Base-by-base conservation (phyloP, 2,113 vertebrate species). In the Salvator merianae region DNA sequence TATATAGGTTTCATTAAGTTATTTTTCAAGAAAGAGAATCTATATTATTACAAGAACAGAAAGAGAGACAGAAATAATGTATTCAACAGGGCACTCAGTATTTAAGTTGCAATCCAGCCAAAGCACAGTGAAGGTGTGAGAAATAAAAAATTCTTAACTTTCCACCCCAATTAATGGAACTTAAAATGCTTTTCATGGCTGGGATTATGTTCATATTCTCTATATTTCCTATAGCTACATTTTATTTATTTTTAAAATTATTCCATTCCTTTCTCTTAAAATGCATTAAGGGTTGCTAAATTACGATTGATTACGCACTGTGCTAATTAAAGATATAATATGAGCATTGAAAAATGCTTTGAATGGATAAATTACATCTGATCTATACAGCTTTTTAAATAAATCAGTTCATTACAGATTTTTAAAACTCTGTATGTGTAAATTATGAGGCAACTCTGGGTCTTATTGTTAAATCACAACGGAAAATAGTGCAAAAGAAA, bases 1-100 rank as follows among this genome's bases (percentile, higher is more conserved):
- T 75, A 86, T 38, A 65, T 3, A 82, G 30, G 63, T 89, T 84
- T 85, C 71, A 87, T 70, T 82, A 62, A 63, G 53, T 8, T 69
- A 75, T n/a, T 53, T 36, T 73, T 26, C 9, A 83, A 77, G 74
- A 84, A 89, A 30, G 85, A 79, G 47, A n/a, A 73, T 71, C 66
- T 63, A 53, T 83, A 73, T 20, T 59, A 18, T 59, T 59, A 4
- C 55, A 59, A 59, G 55, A 59, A 20, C 10, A 55, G 88, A 43
- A 43, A 79, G 43, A 9, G 43, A 47, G 43, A 7, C 2, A 47
- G 43, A 47, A 47, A 47, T 7, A 83, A 88, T 38, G 79, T 1
- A 10, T 8, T 0, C 34, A 83, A 65, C 36, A 81, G 72, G 71
- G 84, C 79, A 78, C 20, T 65, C 1, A 30, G n/a, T 20, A 59